Evolutionary conservation across 2,888 invertebrate genomes (phyloP).

Genomic region (Cactoblastis cactorum): DNA sequence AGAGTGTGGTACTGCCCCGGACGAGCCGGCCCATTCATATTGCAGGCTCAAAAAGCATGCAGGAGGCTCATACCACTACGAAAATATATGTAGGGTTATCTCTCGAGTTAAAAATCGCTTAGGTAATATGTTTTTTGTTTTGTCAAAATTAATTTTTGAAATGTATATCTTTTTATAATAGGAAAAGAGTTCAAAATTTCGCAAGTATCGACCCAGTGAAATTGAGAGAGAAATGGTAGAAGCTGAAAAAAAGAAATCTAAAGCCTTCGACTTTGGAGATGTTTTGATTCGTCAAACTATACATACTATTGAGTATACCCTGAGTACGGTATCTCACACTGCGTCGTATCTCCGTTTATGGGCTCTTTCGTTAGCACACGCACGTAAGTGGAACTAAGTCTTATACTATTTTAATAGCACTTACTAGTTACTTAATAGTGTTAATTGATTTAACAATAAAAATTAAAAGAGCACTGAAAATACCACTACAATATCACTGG

Average conservation of each 20-base stretch:
- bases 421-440: too few relatives aligned
- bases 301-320: slow-evolving; percentile 92
- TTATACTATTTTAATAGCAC: background rate
- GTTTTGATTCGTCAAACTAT: slow-evolving; percentile 90
- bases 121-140: background rate
- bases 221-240: slow-evolving; percentile 23
- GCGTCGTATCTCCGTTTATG: slow-evolving; percentile 94
- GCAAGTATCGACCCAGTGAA: slow-evolving; percentile 27
- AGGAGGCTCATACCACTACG: too few relatives aligned
- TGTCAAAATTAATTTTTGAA: too few relatives aligned
- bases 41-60: too few relatives aligned
- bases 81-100: too few relatives aligned
- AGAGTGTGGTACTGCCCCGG: too few relatives aligned
- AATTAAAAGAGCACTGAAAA: too few relatives aligned
- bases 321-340: slow-evolving; percentile 93
- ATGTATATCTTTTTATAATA: too few relatives aligned
- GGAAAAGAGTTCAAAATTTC: slow-evolving; percentile 22
- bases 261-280: slow-evolving; percentile 78
- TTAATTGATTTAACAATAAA: too few relatives aligned
- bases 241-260: slow-evolving; percentile 24
- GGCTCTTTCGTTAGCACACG: slow-evolving; percentile 93
- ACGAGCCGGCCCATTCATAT: too few relatives aligned
- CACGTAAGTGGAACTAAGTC: slow-evolving; percentile 83
- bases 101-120: too few relatives aligned
- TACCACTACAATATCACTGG: too few relatives aligned